Base-by-base conservation (phyloP, 2,888 invertebrate species). In the Conus canariensis region DNA sequence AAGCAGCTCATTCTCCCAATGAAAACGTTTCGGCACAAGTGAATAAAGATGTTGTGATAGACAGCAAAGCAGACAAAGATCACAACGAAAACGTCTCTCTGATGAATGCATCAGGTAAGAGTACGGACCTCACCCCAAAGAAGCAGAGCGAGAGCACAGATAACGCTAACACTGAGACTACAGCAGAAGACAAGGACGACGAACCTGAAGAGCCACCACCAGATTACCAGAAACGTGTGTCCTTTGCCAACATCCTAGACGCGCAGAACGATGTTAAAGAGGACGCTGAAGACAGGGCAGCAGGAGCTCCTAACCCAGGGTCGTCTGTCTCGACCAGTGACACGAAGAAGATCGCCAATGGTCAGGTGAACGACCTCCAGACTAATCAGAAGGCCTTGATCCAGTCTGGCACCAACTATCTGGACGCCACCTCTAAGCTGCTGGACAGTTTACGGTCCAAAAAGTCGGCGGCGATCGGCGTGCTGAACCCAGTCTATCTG, bases 151-250 rank as follows among this genome's bases (percentile, higher is more conserved):
- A 22, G 19, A 83, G 8, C 19, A 16, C 56, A 16, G 82, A 83
- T 3, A 25, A 83, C 22, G 10, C 22, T 10, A 58, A 22, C 19
- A 10, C 82, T 58, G 25, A 22, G 7, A 58, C 4, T 58, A 56
- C 58, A 6, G 7, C 56, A 25, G 58, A 19, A 25, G 82, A 19
- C 80, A 45, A 45, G 80, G 60, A 85, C 25, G 58, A 22, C 85
- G 8, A 14, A 22, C 58, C 58, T 56, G 87, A 87, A 56, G 87
- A 87, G 16, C 87, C 87, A 14, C 58, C 10, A n/a, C 87, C 87
- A 58, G 87, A 87, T 25, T 87, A 87, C 16, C 74, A 70, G 16
- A 87, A 87, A 14, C 70, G 58, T 7, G 87, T 87, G 58, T 87
- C 87, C 58, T 87, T 87, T 58, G 12, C 74, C n/a, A 64, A 64